Evolutionary conservation across 2,113 vertebrate genomes (phyloP).

Genomic region (Ursus arctos): DNA sequence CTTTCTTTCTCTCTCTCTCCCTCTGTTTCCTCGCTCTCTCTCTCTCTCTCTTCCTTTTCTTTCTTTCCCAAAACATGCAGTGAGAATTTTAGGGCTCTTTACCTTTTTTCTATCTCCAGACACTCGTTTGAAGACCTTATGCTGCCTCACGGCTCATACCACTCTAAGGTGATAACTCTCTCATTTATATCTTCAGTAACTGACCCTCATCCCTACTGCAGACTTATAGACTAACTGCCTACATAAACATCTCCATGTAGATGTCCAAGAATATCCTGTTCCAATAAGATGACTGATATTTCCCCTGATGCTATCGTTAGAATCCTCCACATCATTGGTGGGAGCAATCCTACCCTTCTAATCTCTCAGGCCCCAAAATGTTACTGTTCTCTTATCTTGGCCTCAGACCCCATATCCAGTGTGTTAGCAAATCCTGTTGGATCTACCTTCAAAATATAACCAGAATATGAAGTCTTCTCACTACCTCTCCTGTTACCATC

Average conservation of each 20-base stretch:
- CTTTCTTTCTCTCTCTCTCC: fast-evolving
- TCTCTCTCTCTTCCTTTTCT: background rate
- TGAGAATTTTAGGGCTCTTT: background rate
- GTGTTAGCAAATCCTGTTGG: background rate
- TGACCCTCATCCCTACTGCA: background rate
- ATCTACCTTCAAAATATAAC: background rate
- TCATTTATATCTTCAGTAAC: background rate
- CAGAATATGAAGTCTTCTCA: background rate
- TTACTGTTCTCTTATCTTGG: background rate
- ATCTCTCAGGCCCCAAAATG: background rate
- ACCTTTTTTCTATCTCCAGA: background rate
- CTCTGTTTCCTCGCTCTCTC: background rate
- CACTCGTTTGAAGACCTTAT: background rate
- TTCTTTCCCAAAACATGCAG: background rate
- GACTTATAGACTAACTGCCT: background rate
- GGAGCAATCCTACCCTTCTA: background rate
- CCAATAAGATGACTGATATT: background rate
- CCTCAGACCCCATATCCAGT: background rate
- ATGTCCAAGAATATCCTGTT: background rate
- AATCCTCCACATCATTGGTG: too few species aligned
- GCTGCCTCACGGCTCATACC: background rate
- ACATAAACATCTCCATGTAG: background rate
- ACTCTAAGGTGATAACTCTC: background rate
- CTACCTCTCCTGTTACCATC: background rate
- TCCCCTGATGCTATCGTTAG: background rate